phyloP scores from a whole-genome alignment of 2,113 vertebrate genomes.

The Catagonus wagneri region DNA sequence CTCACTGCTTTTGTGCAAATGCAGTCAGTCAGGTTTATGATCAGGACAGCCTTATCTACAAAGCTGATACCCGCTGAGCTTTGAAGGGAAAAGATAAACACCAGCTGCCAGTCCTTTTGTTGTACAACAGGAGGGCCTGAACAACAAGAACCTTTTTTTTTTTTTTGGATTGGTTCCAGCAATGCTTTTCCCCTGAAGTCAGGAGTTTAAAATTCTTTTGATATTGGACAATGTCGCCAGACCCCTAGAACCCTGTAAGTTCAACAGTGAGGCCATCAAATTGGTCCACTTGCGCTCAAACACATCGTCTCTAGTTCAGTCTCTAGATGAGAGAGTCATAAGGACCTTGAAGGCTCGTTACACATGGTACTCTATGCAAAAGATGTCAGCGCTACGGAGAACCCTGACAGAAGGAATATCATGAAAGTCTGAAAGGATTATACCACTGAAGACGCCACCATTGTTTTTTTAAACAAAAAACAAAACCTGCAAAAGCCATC shows the following conservation, averaged over 20 bases:
- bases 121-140: neutral
- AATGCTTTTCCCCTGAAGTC: neutral
- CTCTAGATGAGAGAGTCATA: neutral
- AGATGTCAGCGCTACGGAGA: neutral
- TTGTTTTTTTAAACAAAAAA: neutral
- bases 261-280: neutral
- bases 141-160: neutral
- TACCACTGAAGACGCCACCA: neutral
- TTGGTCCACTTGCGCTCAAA: neutral
- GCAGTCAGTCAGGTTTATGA: neutral
- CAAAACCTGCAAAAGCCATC: neutral
- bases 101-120: neutral
- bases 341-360: neutral
- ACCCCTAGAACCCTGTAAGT: neutral
- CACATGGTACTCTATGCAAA: neutral
- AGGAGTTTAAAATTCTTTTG: neutral
- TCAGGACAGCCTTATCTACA: neutral
- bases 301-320: neutral
- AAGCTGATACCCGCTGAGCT: neutral
- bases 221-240: neutral
- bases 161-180: constrained; percentile 2
- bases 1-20: neutral
- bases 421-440: neutral
- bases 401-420: neutral
- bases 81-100: constrained; percentile 4